Conservation (phyloP, 2,797 vertebrate species). For the Epinephelus malabaricus region DNA sequence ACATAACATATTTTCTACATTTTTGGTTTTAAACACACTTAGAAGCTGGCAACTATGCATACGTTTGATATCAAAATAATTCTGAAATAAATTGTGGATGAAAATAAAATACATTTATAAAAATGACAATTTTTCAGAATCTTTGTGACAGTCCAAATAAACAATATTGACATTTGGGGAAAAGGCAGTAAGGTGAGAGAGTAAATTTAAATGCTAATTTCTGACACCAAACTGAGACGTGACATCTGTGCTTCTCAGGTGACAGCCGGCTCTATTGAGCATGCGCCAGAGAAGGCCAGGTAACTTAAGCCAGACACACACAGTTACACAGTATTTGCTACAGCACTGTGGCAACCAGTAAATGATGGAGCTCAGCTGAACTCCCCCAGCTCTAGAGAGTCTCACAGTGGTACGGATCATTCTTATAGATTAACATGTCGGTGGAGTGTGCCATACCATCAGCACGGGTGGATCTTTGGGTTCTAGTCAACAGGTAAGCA, state of each 20-base stretch:
- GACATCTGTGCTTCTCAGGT: slow-evolving; percentile 73
- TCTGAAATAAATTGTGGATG: neutral
- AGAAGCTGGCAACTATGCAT: neutral
- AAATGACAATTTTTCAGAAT: neutral
- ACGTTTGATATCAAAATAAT: rapidly evolving
- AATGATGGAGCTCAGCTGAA: slow-evolving; percentile 5
- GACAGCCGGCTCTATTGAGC: slow-evolving; percentile 67
- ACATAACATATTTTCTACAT: too few species aligned
- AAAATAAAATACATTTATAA: too few species aligned
- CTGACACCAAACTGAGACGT: neutral
- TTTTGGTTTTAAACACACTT: neutral
- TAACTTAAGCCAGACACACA: slow-evolving; percentile 62
- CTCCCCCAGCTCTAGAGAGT: neutral
- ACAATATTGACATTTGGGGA: neutral
- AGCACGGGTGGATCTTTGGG: neutral
- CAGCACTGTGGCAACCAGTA: slow-evolving; percentile 27
- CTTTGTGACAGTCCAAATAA: neutral
- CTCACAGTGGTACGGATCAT: neutral
- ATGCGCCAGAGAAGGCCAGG: slow-evolving; percentile 65
- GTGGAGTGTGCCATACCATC: slow-evolving; percentile 2
- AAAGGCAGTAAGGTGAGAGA: neutral
- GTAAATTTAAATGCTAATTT: neutral
- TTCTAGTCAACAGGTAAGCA: slow-evolving; percentile 51
- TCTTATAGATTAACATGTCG: slow-evolving; percentile 17
- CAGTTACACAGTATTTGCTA: slow-evolving; percentile 20